Evolutionary conservation across 1,140 invertebrate genomes (phyloP).

Genomic region (Aphelenchoides fujianensis): DNA sequence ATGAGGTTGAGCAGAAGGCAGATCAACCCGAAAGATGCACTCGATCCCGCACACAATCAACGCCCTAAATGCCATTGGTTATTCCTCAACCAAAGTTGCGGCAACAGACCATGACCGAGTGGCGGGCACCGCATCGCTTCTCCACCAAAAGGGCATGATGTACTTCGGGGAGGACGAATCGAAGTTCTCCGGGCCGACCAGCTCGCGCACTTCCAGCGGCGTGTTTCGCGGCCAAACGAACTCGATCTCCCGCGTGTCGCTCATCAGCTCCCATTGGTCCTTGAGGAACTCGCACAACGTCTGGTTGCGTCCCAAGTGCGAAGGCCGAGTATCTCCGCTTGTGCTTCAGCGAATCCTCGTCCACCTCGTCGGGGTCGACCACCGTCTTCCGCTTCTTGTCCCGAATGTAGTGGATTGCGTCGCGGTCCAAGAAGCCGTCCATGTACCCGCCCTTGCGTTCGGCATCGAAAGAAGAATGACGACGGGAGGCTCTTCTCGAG

Average conservation of each 20-base stretch:
- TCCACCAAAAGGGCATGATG: conserved; percentile 57
- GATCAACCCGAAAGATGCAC: conserved; percentile 48
- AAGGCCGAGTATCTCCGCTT: background rate
- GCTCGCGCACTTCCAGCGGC: conserved; percentile 56
- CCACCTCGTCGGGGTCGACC: background rate
- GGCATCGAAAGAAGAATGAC: background rate
- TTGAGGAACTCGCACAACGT: conserved; percentile 3
- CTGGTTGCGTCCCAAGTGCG: background rate
- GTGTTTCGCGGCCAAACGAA: conserved; percentile 57
- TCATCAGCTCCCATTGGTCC: conserved; percentile 4
- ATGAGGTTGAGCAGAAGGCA: conserved; percentile 56
- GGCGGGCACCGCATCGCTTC: conserved; percentile 45
- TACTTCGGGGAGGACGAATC: conserved; percentile 52
- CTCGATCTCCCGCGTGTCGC: conserved; percentile 38
- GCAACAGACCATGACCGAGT: conserved; percentile 51
- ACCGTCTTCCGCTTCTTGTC: conserved; percentile 3
- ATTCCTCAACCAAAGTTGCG: conserved; percentile 14
- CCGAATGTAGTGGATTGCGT: conserved; percentile 9
- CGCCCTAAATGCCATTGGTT: conserved; percentile 42
- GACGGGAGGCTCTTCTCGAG: no score
- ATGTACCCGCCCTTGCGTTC: background rate
- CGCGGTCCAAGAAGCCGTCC: background rate
- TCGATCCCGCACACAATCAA: conserved; percentile 57
- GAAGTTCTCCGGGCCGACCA: conserved; percentile 54
- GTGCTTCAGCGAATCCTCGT: background rate